Base-by-base conservation (phyloP, 2,797 vertebrate genomes). In the Notoglanidium macrostoma region DNA sequence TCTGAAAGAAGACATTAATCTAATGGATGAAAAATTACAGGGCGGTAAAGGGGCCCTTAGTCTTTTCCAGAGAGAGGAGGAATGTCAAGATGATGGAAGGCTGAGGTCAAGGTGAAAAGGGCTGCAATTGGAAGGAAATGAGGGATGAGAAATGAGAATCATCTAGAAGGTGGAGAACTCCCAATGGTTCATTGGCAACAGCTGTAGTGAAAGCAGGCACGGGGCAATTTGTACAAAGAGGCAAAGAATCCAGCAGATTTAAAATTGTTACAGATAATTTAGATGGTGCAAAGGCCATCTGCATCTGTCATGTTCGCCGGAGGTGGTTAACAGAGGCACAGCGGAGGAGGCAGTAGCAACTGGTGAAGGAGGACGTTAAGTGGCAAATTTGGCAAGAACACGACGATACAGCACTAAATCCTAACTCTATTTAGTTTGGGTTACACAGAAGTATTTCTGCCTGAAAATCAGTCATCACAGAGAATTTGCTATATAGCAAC, bases 31-130 rank as follows among this genome's bases (percentile, higher is more conserved):
- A 32, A n/a, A 67, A 46, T 46, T 81, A n/a, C 40, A 63, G 11
- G 2, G 19, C 15, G 32, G 35, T 63, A 68, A 83, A 68, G 4
- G 15, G 61, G n/a, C 59, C 79, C 40, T 44, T 63, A n/a, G 80
- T 29, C 2, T 65, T 19, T 67, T 51, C n/a, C n/a, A 32, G 4
- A 68, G 63, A 49, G 19, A 14, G 12, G 14, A 2, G 44, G 21
- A 83, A 49, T 83, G 80, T 49, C 80, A 83, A 51, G n/a, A 68
- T 68, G 77, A 79, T 79, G 77, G 54, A 59, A 79, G 5, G 54
- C 77, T 40, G 19, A 40, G 19, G 59, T 40, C 15, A 79, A 59
- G 54, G 54, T 79, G 44, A 82, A 65, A 65, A 65, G 11, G 23
- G 11, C 57, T 40, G 35, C 12, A 61, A 61, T 9, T 46, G 40